Evolutionary conservation across 30 jellyfish, hydroid and myxozoan genomes (phyloP), one percentile per base, ranked within the genome.

Genomic region (Aurelia sp.): DNA sequence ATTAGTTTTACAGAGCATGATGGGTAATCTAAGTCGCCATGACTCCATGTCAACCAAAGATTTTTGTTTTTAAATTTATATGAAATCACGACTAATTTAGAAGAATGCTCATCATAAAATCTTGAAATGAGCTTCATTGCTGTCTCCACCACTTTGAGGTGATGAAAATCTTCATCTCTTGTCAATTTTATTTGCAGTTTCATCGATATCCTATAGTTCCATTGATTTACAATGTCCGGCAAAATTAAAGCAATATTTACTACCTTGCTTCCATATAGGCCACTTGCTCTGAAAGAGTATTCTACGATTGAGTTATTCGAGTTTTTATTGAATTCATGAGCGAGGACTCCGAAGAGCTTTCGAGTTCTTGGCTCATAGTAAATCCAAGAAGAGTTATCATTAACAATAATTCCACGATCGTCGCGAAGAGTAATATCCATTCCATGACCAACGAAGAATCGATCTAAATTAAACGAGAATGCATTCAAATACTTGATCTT

Each of bases 21-120:
- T 17, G 74, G 74, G 35, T 35, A 80, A 16, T 41, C 82, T 27
- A 80, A 13, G 33, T 68, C 66, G 48, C 38, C 40, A 52, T 80
- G 67, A n/a, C 82, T 66, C 90, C 90, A 80, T 31, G 20, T 52
- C 15, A 80, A 48, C 52, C 16, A 17, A 41, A 80, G 30, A 1
- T 57, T 48, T 72, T 80, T 48, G 20, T 47, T 30, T 47, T 30
- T 68, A 12, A 80, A 5, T 22, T 47, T 8, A 35, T 66, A 16
- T 55, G 82, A 80, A 10, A 80, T 24, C 11, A 77, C 72, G 15
- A 65, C 44, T 16, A 80, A 44, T 9, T 11, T 12, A n/a, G 82
- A 63, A 22, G 74, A 13, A 13, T 64, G 53, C 35, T 80, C 83
- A 15, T 35, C 74, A 52, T 33, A 80, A 31, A 30, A 60, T 8